Base-by-base conservation (phyloP, 2,888 invertebrate genomes). In the Anthoptus insignis region DNA sequence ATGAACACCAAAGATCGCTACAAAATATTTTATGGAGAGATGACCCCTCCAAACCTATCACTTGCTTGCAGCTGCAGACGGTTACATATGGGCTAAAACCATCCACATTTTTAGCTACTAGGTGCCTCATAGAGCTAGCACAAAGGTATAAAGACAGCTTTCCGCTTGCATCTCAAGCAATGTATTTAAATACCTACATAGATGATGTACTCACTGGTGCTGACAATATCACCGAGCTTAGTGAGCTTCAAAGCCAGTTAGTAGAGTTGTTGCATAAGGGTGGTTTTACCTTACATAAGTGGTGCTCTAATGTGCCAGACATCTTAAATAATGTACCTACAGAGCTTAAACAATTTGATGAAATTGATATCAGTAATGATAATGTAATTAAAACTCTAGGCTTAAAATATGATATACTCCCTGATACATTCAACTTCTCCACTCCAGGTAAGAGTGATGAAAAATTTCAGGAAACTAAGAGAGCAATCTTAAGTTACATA, bases 61-160 rank as follows among this genome's bases (percentile, higher is more conserved):
- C 7, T 5, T 71, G 72, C 39, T 9, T 69, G 1, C 69, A 68
- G 14, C 27, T 72, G 7, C 64, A 72, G 16, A 70, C 72, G 0
- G 65, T 68, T 1, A 69, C 69, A 0, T 69, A 69, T 60, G 71
- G 71, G 1, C 32, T 69, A 6, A 71, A 69, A 32, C 2, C 49
- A 0, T 68, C 68, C 7, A 47, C 65, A 1, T 71, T 34, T 24
- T 58, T 71, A 2, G 56, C 60, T 2, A 69, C 68, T 27, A 45
- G 71, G 0, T 71, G 71, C 19, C 34, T 69, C 1, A n/a, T 65
- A 32, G 69, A 71, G 19, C 27, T 69, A 0, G 69, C 66, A 6
- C 2, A 54, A 13, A 14, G 32, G 11, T 67, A 58, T 60, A 11
- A 32, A 9, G 11, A 19, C 9, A n/a, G 19, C 13, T 52, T 32